Conservation (phyloP, 37 sponge, comb jelly and placozoan genomes). For the Cladorhizidae sp. region DNA sequence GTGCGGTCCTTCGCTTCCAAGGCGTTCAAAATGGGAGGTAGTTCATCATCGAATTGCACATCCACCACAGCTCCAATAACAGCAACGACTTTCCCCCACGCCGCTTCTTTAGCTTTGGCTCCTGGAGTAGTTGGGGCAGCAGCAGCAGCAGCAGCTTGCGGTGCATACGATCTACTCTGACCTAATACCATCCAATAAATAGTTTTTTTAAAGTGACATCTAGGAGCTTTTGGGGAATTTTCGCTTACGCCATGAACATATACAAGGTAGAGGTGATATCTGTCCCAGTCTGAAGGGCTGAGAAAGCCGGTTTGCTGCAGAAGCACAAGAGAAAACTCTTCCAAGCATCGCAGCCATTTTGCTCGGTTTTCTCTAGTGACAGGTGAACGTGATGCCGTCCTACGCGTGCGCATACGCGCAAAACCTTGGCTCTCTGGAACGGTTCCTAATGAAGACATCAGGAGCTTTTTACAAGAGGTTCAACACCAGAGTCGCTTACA, state of each 20-base stretch:
- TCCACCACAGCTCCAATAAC: constrained; percentile 99
- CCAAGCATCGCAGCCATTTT: constrained; percentile 47
- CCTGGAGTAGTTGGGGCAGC: constrained; percentile 1
- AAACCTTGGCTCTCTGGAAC: no score
- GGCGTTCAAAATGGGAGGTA: constrained; percentile 97
- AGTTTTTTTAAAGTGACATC: no score
- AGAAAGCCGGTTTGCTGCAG: constrained; percentile 9
- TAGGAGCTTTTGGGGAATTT: no score
- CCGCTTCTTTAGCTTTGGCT: constrained; percentile 2
- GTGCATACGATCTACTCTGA: constrained; percentile 52
- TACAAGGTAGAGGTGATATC: constrained; percentile 16
- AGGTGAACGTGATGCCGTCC: no score
- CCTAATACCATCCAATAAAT: not conserved
- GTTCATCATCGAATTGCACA: constrained; percentile 96
- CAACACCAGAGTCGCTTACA: no score
- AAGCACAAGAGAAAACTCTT: constrained; percentile 33
- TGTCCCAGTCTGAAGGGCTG: constrained; percentile 22
- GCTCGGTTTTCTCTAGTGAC: not conserved
- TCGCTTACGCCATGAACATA: constrained; percentile 40
- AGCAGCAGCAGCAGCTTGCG: not conserved
- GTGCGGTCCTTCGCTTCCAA: constrained; percentile 84
- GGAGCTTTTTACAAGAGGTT: no score
- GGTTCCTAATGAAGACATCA: no score
- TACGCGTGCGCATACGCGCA: no score
- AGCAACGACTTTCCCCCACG: constrained; percentile 87